Evolutionary conservation across 2,113 vertebrate genomes (phyloP).

Genomic region (Apus apus): DNA sequence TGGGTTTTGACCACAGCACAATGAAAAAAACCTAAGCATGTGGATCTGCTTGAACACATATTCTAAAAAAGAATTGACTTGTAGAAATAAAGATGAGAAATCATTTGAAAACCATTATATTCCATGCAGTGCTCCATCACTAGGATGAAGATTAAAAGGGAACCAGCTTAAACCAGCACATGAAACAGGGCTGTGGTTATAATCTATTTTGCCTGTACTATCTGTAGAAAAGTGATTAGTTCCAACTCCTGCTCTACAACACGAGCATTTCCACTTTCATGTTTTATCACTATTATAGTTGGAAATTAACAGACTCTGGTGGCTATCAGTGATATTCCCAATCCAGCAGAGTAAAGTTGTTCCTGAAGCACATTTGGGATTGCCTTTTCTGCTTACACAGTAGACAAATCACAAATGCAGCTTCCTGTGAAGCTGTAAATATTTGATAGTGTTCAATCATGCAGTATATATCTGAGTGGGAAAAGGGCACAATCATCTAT

Average conservation of each 20-base stretch:
- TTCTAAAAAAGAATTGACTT: neutral
- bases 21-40: neutral
- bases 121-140: neutral
- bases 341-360: neutral
- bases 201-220: neutral
- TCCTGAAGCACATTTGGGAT: neutral
- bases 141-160: neutral
- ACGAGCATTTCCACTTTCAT: neutral
- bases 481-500: neutral
- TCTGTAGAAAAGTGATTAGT: neutral
- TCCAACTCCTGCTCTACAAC: neutral
- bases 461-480: neutral
- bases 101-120: neutral
- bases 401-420: neutral
- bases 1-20: neutral
- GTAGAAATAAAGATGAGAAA: neutral
- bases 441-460: neutral
- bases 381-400: neutral
- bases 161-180: neutral
- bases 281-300: neutral
- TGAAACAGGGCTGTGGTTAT: neutral
- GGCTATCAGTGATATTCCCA: neutral
- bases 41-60: neutral
- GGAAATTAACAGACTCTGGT: neutral
- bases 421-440: neutral